Evolutionary conservation across 2,888 invertebrate species (phyloP).

Genomic region (Zonitis immaculata): DNA sequence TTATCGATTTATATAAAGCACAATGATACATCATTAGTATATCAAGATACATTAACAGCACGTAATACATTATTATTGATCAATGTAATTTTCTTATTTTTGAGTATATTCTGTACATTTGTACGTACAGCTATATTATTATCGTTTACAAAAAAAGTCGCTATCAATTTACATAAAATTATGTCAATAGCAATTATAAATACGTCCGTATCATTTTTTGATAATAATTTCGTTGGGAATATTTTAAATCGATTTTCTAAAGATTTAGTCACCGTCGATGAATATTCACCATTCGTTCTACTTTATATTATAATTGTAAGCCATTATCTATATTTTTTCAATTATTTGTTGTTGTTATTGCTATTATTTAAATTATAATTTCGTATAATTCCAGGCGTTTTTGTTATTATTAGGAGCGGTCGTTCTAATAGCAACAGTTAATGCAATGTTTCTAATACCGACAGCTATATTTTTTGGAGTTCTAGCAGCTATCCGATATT

Average conservation of each 20-base stretch:
- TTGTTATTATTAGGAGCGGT: constrained; percentile 63
- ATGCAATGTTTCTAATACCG: constrained; percentile 62
- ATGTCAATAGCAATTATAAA: constrained; percentile 14
- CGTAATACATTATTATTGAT: background rate
- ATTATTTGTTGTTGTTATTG: no score
- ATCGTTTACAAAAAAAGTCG: constrained; percentile 6
- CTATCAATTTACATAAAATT: constrained; percentile 16
- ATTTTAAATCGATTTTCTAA: constrained; percentile 57
- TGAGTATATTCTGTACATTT: background rate
- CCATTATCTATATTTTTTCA: background rate
- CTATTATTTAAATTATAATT: no score
- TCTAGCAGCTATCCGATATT: constrained; percentile 58
- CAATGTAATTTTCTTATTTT: background rate
- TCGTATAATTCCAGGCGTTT: no score
- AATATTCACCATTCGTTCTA: constrained; percentile 11
- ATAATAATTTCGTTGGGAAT: constrained; percentile 15
- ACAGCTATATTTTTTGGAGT: constrained; percentile 59
- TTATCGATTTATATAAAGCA: constrained; percentile 6
- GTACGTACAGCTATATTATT: constrained; percentile 3
- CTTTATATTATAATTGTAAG: constrained; percentile 14
- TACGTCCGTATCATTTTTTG: constrained; percentile 15
- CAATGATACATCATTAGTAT: constrained; percentile 7
- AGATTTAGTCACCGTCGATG: constrained; percentile 36
- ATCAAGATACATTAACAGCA: background rate
- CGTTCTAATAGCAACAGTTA: constrained; percentile 65